Evolutionary conservation across 2,888 invertebrate species (phyloP).

Genomic region (Caenorhabditis sulstoni): DNA sequence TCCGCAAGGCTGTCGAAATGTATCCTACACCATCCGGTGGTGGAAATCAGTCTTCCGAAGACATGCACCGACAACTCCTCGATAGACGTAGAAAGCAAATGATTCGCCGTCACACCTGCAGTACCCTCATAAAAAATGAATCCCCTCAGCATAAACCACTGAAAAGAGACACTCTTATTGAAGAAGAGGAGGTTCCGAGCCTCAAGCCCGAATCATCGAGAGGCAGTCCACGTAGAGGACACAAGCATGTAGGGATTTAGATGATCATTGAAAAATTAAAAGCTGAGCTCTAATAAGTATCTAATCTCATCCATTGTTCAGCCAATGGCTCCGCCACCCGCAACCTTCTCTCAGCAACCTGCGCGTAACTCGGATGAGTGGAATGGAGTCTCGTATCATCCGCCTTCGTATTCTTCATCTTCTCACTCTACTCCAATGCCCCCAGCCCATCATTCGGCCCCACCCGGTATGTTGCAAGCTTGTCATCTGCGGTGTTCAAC

Average conservation of each 20-base stretch:
- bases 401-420: constrained; percentile 24
- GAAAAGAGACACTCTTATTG: constrained; percentile 1
- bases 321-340: constrained; percentile 29
- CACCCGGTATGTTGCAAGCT: no score
- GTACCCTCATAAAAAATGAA: constrained; percentile 56
- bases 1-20: constrained; percentile 76
- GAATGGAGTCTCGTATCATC: constrained; percentile 31
- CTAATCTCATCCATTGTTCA: no score
- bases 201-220: not conserved
- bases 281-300: no score
- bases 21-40: constrained; percentile 59
- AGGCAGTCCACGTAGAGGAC: not conserved
- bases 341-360: constrained; percentile 15
- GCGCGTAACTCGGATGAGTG: constrained; percentile 34
- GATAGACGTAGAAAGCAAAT: constrained; percentile 68
- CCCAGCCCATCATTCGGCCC: not conserved
- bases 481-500: no score
- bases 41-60: constrained; percentile 62
- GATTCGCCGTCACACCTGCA: constrained; percentile 70
- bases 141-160: constrained; percentile 11
- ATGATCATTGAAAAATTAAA: no score
- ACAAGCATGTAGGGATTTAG: not conserved
- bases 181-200: constrained; percentile 22
- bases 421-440: not conserved
- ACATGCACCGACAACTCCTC: constrained; percentile 64